phyloP scores from a whole-genome alignment of 1,140 invertebrate species.

The Coelopa frigida region DNA sequence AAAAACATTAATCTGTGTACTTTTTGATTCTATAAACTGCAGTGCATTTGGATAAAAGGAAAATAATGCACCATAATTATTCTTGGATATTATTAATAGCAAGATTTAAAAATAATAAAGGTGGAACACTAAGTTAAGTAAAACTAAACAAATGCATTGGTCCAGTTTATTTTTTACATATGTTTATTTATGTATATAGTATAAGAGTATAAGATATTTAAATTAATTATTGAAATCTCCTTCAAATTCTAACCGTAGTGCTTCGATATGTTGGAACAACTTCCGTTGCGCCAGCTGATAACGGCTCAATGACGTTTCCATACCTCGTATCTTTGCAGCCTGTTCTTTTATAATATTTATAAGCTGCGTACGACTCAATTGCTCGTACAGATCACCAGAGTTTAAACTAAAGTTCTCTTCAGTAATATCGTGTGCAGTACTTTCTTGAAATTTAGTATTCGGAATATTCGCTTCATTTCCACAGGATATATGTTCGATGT shows the following conservation, averaged over 20 bases:
- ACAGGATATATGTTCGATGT: neutral
- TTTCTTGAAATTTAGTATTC: neutral
- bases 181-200: too few species aligned
- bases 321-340: slow-evolving; percentile 1
- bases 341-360: slow-evolving; percentile 10
- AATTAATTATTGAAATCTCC: too few species aligned
- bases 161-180: too few species aligned
- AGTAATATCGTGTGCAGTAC: slow-evolving; percentile 8
- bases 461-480: neutral
- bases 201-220: too few species aligned
- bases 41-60: too few species aligned
- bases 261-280: slow-evolving; percentile 12
- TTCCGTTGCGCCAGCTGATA: slow-evolving; percentile 7
- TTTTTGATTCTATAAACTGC: too few species aligned
- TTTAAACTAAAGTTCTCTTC: slow-evolving; percentile 1
- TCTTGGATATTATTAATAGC: too few species aligned
- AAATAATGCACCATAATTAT: too few species aligned
- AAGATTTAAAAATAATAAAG: too few species aligned
- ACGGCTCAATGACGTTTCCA: slow-evolving; percentile 6
- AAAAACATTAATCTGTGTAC: too few species aligned
- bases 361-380: slow-evolving; percentile 1
- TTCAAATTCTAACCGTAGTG: slow-evolving; percentile 5
- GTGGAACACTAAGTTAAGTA: too few species aligned
- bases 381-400: neutral
- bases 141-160: too few species aligned